These are phyloP conservation scores for Lasioglossum figueresi DNA, from an alignment of 2,888 invertebrate species.

Conservation along the genomic window DNA sequence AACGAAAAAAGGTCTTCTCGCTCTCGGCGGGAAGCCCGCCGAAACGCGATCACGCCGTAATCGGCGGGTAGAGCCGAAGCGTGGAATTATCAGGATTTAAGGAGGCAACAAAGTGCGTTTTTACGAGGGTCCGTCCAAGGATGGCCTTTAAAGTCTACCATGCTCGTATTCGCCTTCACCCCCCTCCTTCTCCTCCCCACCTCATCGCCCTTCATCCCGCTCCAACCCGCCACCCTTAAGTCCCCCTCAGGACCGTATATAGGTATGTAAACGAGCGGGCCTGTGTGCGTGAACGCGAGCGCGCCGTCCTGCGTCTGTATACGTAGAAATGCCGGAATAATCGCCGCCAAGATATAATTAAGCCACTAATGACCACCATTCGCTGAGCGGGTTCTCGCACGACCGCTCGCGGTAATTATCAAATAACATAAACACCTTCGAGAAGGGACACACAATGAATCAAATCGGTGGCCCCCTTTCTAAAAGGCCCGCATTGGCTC, in stretches of 20 bases:
- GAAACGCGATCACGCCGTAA: conserved; percentile 74
- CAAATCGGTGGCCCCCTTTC: conserved; percentile 50
- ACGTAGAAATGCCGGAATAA: conserved; percentile 75
- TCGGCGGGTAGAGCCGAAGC: conserved; percentile 73
- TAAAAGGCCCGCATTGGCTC: conserved; percentile 8
- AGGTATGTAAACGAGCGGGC: conserved; percentile 1
- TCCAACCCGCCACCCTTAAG: background rate
- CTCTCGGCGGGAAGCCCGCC: conserved; percentile 70
- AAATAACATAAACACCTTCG: conserved; percentile 77
- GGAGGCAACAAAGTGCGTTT: conserved; percentile 76
- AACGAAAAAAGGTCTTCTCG: conserved; percentile 68
- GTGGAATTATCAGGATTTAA: conserved; percentile 76
- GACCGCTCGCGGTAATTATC: conserved; percentile 71
- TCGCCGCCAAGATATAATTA: conserved; percentile 77
- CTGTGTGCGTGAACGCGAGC: background rate
- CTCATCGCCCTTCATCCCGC: background rate
- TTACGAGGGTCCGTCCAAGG: conserved; percentile 74
- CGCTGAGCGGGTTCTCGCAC: conserved; percentile 55
- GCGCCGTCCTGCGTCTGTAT: conserved; percentile 8
- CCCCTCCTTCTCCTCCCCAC: conserved; percentile 12
- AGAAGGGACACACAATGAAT: conserved; percentile 64
- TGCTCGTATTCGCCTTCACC: conserved; percentile 55
- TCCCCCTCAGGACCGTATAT: conserved; percentile 1
- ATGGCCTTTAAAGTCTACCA: conserved; percentile 73
- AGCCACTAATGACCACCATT: conserved; percentile 77